phyloP scores from a whole-genome alignment of 2,797 vertebrate species.

The Percopsis omiscomaycus region DNA sequence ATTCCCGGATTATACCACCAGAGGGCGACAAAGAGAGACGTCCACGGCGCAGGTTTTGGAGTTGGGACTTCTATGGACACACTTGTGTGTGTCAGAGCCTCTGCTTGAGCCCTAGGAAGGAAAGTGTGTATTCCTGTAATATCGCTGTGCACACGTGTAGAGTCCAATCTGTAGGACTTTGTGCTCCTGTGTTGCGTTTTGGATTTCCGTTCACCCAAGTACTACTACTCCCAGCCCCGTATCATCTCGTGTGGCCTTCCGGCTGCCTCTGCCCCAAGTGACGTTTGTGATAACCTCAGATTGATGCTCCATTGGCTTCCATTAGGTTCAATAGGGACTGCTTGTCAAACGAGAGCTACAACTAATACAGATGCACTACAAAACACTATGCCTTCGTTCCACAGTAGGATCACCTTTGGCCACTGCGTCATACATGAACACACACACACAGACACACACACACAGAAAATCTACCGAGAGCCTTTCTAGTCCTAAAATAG shows the following conservation, averaged over 20 bases:
- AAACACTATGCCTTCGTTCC: conserved; percentile 58
- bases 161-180: conserved; percentile 50
- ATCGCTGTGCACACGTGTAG: conserved; percentile 44
- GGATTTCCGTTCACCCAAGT: conserved; percentile 34
- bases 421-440: conserved; percentile 17
- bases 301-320: conserved; percentile 41
- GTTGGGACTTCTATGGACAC: conserved; percentile 40
- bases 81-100: conserved; percentile 46
- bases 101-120: conserved; percentile 42
- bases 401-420: conserved; percentile 25
- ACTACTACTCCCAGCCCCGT: conserved; percentile 30
- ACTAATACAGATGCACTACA: conserved; percentile 47
- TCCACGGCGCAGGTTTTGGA: conserved; percentile 38
- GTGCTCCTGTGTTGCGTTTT: conserved; percentile 47
- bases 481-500: conserved; percentile 34
- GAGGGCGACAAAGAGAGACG: conserved; percentile 66
- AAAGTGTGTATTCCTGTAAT: conserved; percentile 46
- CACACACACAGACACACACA: neutral
- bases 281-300: conserved; percentile 25
- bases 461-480: neutral
- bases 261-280: conserved; percentile 40
- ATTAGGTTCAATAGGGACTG: conserved; percentile 26
- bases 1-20: conserved; percentile 17
- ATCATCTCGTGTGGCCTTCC: conserved; percentile 51
- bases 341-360: conserved; percentile 42